These are phyloP conservation scores for Numida meleagris DNA, from an alignment of 2,113 vertebrate genomes.

Conservation along the genomic window DNA sequence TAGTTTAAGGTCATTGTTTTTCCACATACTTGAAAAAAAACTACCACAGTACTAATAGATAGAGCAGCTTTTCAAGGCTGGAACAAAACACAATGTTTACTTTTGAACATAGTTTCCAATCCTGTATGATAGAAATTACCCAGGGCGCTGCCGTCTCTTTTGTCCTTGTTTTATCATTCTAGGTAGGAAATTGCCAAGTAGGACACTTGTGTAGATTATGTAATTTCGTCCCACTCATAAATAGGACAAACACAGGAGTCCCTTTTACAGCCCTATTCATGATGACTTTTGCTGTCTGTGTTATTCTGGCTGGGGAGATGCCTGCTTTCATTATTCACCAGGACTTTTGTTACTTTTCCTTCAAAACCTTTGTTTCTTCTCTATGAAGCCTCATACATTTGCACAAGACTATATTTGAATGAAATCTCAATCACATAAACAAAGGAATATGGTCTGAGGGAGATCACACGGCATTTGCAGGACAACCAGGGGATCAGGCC, in stretches of 20 bases:
- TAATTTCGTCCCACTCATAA: slow-evolving; percentile 54
- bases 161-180: slow-evolving; percentile 29
- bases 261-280: neutral
- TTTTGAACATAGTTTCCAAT: neutral
- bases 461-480: too few relatives aligned
- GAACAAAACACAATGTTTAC: neutral
- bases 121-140: neutral
- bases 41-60: rapidly evolving
- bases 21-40: neutral
- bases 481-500: too few relatives aligned
- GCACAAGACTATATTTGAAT: neutral
- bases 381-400: neutral
- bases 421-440: neutral
- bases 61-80: neutral
- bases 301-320: neutral
- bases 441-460: too few relatives aligned
- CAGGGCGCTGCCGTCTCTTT: neutral
- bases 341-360: neutral
- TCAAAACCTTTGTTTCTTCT: neutral
- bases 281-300: neutral
- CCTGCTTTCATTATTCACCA: neutral
- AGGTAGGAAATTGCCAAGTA: slow-evolving; percentile 33
- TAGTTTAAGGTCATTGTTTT: neutral
- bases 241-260: slow-evolving; percentile 30
- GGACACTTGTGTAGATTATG: slow-evolving; percentile 12